Evolutionary conservation across 2,888 invertebrate genomes (phyloP).

Genomic region (Pollenia amentaria): DNA sequence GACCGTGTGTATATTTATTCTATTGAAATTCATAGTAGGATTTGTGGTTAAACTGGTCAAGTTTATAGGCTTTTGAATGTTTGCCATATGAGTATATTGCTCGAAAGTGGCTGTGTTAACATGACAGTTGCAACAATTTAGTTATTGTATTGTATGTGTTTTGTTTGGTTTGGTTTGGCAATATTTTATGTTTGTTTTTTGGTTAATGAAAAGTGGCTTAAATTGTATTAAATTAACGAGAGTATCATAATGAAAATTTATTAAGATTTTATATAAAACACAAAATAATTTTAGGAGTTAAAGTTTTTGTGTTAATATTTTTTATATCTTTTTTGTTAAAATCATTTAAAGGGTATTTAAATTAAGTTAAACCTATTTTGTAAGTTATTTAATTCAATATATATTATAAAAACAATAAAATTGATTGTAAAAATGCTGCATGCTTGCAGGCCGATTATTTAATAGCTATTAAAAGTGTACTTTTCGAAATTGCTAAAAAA

Average conservation of each 20-base stretch:
- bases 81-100: conserved; percentile 36
- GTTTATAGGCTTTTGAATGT: conserved; percentile 63
- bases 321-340: no score
- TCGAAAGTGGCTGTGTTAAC: conserved; percentile 55
- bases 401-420: no score
- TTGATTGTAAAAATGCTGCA: no score
- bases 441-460: no score
- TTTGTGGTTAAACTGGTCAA: conserved; percentile 68
- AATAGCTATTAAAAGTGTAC: no score
- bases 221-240: conserved; percentile 18
- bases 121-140: conserved; percentile 61
- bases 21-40: conserved; percentile 59
- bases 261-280: neutral
- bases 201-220: conserved; percentile 43
- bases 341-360: no score
- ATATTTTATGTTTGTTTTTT: conserved; percentile 1
- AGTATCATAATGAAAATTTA: neutral
- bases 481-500: no score
- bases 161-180: neutral
- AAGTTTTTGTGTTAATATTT: neutral
- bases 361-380: no score
- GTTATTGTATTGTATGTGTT: conserved; percentile 26
- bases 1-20: conserved; percentile 53
- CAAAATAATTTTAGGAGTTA: no score
- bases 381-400: no score